phyloP scores from a whole-genome alignment of 2,888 invertebrate genomes.

The Hipparchia sbordonii region DNA sequence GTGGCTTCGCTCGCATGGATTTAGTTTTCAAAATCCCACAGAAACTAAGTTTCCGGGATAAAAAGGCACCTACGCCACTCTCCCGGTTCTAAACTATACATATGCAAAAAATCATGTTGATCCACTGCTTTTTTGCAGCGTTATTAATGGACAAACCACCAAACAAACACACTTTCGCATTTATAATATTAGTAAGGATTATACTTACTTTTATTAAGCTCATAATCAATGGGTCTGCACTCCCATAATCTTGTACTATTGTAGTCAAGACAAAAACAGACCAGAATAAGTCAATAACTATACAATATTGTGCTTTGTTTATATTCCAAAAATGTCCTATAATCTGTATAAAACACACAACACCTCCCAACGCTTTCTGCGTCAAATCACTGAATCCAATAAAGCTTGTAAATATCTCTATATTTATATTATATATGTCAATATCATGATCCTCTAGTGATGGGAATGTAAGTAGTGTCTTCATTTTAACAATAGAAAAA shows the following conservation, averaged over 20 bases:
- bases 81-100: too few relatives aligned
- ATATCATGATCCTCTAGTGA: conserved; percentile 60
- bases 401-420: conserved; percentile 55
- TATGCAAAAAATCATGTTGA: too few relatives aligned
- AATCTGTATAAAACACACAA: conserved; percentile 71
- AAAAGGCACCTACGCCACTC: too few relatives aligned
- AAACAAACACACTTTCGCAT: too few relatives aligned
- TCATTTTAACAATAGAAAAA: conserved; percentile 68
- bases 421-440: conserved; percentile 55
- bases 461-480: conserved; percentile 72
- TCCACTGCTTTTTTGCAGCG: too few relatives aligned
- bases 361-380: conserved; percentile 65
- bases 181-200: not conserved
- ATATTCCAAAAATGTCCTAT: conserved; percentile 68
- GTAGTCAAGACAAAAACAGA: conserved; percentile 63
- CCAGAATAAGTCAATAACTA: conserved; percentile 70
- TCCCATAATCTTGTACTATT: conserved; percentile 53
- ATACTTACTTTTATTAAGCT: conserved; percentile 68
- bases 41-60: too few relatives aligned
- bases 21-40: too few relatives aligned
- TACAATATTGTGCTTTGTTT: conserved; percentile 62
- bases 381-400: conserved; percentile 57
- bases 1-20: too few relatives aligned
- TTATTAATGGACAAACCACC: too few relatives aligned
- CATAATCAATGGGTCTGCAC: conserved; percentile 54